Conservation (phyloP, 2,888 invertebrate genomes). For the Cactoblastis cactorum region DNA sequence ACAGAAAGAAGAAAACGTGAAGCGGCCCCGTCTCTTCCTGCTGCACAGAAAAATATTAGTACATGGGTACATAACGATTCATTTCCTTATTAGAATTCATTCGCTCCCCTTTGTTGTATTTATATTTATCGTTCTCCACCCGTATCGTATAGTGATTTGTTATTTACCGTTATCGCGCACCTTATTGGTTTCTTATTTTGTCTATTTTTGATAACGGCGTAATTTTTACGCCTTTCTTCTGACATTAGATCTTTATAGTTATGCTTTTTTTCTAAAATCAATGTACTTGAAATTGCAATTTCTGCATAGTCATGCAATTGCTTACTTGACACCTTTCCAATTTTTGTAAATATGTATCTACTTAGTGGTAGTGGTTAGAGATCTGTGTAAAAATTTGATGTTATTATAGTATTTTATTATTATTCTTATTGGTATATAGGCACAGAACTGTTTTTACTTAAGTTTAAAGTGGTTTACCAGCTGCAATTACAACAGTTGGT, state of each 20-base stretch:
- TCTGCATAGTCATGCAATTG: background rate
- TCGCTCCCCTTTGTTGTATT: slow-evolving; percentile 45
- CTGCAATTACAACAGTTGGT: no score
- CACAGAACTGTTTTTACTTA: no score
- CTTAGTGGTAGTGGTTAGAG: no score
- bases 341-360: background rate
- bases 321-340: background rate
- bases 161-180: slow-evolving; percentile 26
- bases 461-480: no score
- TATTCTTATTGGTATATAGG: no score
- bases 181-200: slow-evolving; percentile 35
- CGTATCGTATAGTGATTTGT: slow-evolving; percentile 32
- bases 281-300: background rate
- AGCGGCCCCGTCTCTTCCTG: slow-evolving; percentile 44
- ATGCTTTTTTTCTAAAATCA: background rate
- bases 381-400: no score
- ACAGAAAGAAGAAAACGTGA: slow-evolving; percentile 62
- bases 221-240: background rate
- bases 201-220: slow-evolving; percentile 36
- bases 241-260: background rate
- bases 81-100: slow-evolving; percentile 52
- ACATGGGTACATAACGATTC: slow-evolving; percentile 69
- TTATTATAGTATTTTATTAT: no score
- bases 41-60: slow-evolving; percentile 60
- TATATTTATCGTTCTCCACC: slow-evolving; percentile 28